These are phyloP conservation scores for Callocephalon fimbriatum DNA, from an alignment of 2,113 vertebrate species.

Conservation along the genomic window DNA sequence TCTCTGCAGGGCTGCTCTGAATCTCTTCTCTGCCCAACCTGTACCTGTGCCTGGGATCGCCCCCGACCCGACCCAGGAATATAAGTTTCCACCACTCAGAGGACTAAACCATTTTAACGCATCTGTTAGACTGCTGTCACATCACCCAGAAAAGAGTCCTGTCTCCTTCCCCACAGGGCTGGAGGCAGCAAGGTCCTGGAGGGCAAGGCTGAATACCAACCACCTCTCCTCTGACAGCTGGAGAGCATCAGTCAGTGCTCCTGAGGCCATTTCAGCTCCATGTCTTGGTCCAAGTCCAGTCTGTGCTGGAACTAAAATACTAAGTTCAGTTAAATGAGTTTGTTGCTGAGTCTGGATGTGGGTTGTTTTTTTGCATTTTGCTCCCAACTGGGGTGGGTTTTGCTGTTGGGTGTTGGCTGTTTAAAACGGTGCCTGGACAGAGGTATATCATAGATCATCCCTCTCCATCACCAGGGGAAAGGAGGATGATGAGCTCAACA, in stretches of 20 bases:
- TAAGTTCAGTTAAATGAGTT: not conserved
- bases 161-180: not conserved
- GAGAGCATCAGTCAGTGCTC: not conserved
- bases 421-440: too few species aligned
- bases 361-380: too few species aligned
- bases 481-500: too few species aligned
- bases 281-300: not conserved
- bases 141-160: not conserved
- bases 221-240: not conserved
- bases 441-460: too few species aligned
- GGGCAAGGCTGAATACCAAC: too few species aligned
- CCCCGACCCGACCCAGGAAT: too few species aligned
- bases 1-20: too few species aligned
- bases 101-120: not conserved
- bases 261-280: not conserved
- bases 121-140: not conserved
- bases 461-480: too few species aligned
- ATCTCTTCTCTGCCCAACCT: too few species aligned
- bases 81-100: not conserved
- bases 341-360: not conserved
- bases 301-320: not conserved
- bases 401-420: too few species aligned
- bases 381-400: too few species aligned
- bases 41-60: too few species aligned
- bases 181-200: fast-evolving